phyloP scores from a whole-genome alignment of 2,113 vertebrate species.

The Passer domesticus region DNA sequence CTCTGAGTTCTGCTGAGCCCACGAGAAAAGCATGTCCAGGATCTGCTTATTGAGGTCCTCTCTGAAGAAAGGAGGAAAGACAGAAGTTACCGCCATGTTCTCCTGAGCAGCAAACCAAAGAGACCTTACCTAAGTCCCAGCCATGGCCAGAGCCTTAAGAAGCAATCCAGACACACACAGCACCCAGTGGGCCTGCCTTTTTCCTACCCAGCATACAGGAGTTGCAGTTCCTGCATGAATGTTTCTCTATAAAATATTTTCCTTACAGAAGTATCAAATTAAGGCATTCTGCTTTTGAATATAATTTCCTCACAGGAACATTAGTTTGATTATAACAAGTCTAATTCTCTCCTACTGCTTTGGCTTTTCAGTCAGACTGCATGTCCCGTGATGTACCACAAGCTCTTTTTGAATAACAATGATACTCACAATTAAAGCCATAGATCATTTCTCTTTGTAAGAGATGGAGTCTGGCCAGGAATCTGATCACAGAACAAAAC shows the following conservation, averaged over 20 bases:
- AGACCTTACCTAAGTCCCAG: neutral
- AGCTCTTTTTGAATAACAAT: neutral
- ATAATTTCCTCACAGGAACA: neutral
- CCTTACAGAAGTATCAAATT: neutral
- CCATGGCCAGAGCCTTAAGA: neutral
- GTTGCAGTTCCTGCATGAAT: neutral
- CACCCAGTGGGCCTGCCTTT: neutral
- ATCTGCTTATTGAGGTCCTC: conserved; percentile 85
- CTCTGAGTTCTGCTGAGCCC: conserved; percentile 81
- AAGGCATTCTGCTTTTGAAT: neutral
- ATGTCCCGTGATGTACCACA: neutral
- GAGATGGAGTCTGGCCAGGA: conserved; percentile 2
- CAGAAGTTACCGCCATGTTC: neutral
- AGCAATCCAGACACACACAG: neutral
- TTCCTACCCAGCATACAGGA: neutral
- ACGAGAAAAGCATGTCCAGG: conserved; percentile 89
- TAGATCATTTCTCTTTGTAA: neutral
- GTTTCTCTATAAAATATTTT: neutral
- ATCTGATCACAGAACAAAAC: neutral
- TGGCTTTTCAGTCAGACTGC: neutral
- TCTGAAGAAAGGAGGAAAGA: conserved; percentile 62
- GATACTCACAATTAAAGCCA: conserved; percentile 7
- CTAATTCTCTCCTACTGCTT: neutral
- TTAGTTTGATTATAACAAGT: neutral
- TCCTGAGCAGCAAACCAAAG: neutral